Percentiles rank a stretch among this genome's conserved stretches.
These are phyloP conservation scores for Agrochola macilenta DNA, from an alignment of 2,888 invertebrate genomes.

Conservation along the genomic window DNA sequence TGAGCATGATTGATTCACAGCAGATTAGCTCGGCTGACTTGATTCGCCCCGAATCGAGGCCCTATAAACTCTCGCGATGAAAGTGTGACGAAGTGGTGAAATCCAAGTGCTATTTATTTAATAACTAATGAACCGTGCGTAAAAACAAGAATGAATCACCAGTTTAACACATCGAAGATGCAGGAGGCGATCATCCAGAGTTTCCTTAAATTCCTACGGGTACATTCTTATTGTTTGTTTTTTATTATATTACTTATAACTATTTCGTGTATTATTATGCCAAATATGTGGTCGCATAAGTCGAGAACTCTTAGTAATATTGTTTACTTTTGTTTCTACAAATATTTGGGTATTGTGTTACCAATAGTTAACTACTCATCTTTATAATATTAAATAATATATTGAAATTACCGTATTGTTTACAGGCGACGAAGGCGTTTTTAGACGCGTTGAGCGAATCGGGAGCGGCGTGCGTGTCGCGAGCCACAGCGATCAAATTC, in stretches of 20 bases:
- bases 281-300: not conserved
- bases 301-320: conserved; percentile 1
- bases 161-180: conserved; percentile 72
- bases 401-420: conserved; percentile 58
- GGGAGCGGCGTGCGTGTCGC: conserved; percentile 91
- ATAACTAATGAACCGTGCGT: conserved; percentile 64
- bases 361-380: not conserved
- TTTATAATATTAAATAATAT: conserved; percentile 7
- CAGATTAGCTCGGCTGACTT: conserved; percentile 62
- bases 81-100: conserved; percentile 84
- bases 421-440: conserved; percentile 95
- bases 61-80: conserved; percentile 67
- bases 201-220: conserved; percentile 79
- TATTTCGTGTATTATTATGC: not conserved
- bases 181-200: conserved; percentile 76
- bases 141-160: conserved; percentile 68
- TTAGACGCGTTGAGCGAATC: conserved; percentile 93
- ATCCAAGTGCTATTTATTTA: conserved; percentile 70
- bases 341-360: not conserved
- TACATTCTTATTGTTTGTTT: conserved; percentile 63
- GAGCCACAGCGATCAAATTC: conserved; percentile 98
- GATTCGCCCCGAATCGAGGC: conserved; percentile 51
- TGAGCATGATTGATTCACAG: conserved; percentile 64
- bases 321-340: conserved; percentile 10
- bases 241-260: not conserved